Conservation (phyloP, 2,888 invertebrate genomes). For the Drosophila percnosoma region DNA sequence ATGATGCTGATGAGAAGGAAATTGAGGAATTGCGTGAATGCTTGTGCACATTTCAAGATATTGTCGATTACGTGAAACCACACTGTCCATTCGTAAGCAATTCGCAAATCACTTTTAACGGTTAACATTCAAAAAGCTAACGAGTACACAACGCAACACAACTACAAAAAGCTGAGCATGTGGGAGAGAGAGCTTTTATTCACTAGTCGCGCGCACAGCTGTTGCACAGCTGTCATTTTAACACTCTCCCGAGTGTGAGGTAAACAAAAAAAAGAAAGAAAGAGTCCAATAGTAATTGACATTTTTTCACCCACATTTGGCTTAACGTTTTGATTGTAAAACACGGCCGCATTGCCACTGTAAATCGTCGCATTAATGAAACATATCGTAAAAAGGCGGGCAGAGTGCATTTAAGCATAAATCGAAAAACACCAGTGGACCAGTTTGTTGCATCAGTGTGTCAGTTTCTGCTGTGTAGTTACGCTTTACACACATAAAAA, state of each 20-base stretch:
- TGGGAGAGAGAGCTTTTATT: slow-evolving; percentile 48
- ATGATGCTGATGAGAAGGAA: background rate
- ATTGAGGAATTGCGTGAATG: slow-evolving; percentile 8
- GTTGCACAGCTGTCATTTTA: slow-evolving; percentile 58
- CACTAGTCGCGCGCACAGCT: slow-evolving; percentile 46
- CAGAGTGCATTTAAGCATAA: slow-evolving; percentile 17
- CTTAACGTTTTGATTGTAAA: slow-evolving; percentile 29
- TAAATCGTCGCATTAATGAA: slow-evolving; percentile 43
- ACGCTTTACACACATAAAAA: slow-evolving; percentile 42
- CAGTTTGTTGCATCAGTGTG: slow-evolving; percentile 68
- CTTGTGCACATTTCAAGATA: slow-evolving; percentile 15
- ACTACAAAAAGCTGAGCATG: slow-evolving; percentile 34
- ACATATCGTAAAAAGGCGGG: slow-evolving; percentile 34
- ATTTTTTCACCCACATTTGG: slow-evolving; percentile 45
- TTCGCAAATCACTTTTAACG: background rate
- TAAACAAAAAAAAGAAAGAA: slow-evolving; percentile 64
- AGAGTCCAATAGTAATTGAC: slow-evolving; percentile 50
- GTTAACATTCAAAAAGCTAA: slow-evolving; percentile 28
- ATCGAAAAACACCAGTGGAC: slow-evolving; percentile 25
- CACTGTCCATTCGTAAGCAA: slow-evolving; percentile 33
- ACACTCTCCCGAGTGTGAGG: slow-evolving; percentile 39
- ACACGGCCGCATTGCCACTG: slow-evolving; percentile 5
- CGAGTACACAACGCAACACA: slow-evolving; percentile 12
- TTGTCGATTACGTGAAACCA: slow-evolving; percentile 24
- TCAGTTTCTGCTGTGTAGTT: slow-evolving; percentile 30